phyloP scores from a whole-genome alignment of 1,140 invertebrate genomes.

The Atta cephalotes region DNA sequence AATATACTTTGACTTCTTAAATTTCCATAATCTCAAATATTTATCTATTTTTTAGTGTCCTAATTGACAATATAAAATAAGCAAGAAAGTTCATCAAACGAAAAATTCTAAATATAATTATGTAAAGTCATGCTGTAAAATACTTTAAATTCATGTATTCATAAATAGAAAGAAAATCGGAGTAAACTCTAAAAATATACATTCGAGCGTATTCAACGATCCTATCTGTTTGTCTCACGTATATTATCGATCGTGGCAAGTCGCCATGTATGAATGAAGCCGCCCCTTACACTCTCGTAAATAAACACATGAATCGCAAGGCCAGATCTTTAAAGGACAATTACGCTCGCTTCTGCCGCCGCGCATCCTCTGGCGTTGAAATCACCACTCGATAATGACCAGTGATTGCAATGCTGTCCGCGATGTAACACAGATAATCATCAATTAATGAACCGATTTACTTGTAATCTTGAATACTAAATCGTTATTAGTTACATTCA shows the following conservation, averaged over 20 bases:
- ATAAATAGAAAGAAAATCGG: slow-evolving; percentile 20
- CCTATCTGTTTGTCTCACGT: slow-evolving; percentile 16
- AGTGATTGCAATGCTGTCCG: slow-evolving; percentile 68
- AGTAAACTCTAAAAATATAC: slow-evolving; percentile 14
- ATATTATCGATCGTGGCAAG: slow-evolving; percentile 30
- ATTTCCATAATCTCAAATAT: not conserved
- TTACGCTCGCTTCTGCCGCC: slow-evolving; percentile 36
- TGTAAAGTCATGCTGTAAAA: not conserved
- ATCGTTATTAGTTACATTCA: not conserved
- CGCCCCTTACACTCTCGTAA: slow-evolving; percentile 35
- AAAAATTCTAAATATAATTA: not conserved
- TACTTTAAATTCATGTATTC: not conserved
- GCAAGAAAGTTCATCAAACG: no score
- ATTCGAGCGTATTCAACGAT: slow-evolving; percentile 15
- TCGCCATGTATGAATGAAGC: slow-evolving; percentile 24
- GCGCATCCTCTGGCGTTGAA: slow-evolving; percentile 79
- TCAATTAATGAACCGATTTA: not conserved
- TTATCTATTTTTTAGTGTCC: not conserved
- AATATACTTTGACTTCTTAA: not conserved
- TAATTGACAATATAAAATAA: not conserved
- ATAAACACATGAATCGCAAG: slow-evolving; percentile 36
- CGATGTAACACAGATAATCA: not conserved
- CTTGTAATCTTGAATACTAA: not conserved
- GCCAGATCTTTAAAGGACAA: slow-evolving; percentile 47
- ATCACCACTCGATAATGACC: slow-evolving; percentile 73